A percentile compares a stretch with the other conserved stretches of the same genome.
Evolutionary conservation across 2,113 vertebrate species (phyloP).

Genomic region (Ceyx margarethae): DNA sequence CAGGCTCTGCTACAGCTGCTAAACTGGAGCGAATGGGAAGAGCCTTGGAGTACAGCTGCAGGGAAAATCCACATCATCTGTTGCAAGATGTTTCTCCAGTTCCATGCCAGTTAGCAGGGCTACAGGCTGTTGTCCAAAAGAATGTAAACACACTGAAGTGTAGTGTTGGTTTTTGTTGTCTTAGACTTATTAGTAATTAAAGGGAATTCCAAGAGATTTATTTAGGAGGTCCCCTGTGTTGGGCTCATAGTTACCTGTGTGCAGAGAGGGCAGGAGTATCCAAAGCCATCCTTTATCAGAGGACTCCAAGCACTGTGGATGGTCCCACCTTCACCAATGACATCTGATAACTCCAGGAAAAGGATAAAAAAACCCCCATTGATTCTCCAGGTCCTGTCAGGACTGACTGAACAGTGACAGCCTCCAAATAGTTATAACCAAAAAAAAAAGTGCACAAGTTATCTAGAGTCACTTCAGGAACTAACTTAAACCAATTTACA

Average conservation of each 20-base stretch:
- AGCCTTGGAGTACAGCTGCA: background rate
- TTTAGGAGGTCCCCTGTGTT: background rate
- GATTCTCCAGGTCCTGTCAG: fast-evolving
- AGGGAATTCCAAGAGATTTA: background rate
- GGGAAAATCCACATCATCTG: background rate
- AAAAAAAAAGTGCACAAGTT: background rate
- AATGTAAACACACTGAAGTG: background rate
- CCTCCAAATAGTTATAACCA: background rate
- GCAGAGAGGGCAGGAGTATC: background rate
- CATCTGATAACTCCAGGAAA: fast-evolving
- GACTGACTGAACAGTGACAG: background rate
- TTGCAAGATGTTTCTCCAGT: background rate
- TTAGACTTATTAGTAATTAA: background rate
- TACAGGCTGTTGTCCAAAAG: background rate
- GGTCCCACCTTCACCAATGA: background rate
- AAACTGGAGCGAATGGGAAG: background rate
- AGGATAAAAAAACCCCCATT: too few relatives aligned
- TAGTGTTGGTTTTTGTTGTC: background rate
- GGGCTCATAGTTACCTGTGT: background rate
- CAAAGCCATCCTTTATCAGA: background rate
- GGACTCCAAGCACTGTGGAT: background rate
- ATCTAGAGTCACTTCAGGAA: background rate
- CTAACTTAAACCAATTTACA: background rate
- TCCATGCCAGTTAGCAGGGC: background rate
- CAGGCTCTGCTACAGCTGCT: background rate